A percentile compares a stretch with the other conserved stretches of the same genome.
phyloP scores from a whole-genome alignment of 1,140 invertebrate species.

The Camponotus floridanus region DNA sequence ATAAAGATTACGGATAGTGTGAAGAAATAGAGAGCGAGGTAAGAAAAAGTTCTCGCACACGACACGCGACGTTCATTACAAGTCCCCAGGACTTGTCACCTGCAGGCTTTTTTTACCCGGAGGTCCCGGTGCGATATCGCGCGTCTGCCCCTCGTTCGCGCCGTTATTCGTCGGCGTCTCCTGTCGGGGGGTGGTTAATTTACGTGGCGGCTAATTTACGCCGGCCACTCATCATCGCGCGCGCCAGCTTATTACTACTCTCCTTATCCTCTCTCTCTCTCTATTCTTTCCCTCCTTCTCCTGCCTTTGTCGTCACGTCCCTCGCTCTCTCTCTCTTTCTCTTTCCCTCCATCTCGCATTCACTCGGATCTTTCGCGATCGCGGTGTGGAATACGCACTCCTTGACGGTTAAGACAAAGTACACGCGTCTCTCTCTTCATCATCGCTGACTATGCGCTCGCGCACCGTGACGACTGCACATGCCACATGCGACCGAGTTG shows the following conservation, averaged over 20 bases:
- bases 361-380: conserved; percentile 15
- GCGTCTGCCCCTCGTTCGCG: conserved; percentile 14
- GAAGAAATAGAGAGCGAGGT: neutral
- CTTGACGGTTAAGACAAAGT: conserved; percentile 52
- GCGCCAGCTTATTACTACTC: conserved; percentile 75
- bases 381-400: conserved; percentile 47
- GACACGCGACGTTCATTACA: conserved; percentile 79
- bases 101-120: conserved; percentile 62
- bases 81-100: conserved; percentile 29
- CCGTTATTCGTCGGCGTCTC: conserved; percentile 49
- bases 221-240: conserved; percentile 79
- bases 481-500: conserved; percentile 62
- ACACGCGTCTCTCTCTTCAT: conserved; percentile 51
- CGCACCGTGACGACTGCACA: conserved; percentile 59
- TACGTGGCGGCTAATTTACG: conserved; percentile 81
- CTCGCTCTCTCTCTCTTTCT: neutral
- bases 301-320: neutral
- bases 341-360: neutral
- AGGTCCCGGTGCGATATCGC: conserved; percentile 47
- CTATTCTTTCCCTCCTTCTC: conserved; percentile 7
- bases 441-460: conserved; percentile 46
- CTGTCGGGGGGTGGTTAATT: conserved; percentile 80
- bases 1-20: neutral
- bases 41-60: conserved; percentile 47
- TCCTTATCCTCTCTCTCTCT: conserved; percentile 55